These are phyloP conservation scores for Hycleus phaleratus DNA, from an alignment of 1,140 invertebrate genomes.

Conservation along the genomic window DNA sequence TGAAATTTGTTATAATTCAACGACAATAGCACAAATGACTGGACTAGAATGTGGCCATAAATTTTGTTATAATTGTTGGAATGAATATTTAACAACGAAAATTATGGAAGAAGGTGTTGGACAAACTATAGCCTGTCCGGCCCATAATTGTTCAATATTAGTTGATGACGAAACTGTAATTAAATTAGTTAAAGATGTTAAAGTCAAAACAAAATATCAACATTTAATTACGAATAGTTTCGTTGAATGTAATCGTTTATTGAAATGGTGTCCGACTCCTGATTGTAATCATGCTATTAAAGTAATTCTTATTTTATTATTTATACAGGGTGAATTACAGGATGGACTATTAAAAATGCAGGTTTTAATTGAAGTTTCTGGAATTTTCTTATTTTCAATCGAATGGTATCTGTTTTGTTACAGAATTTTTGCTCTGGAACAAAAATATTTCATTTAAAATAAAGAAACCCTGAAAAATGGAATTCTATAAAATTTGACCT, in stretches of 20 bases:
- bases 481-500: too few species aligned
- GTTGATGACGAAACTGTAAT: constrained; percentile 65
- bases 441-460: too few species aligned
- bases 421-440: too few species aligned
- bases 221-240: constrained; percentile 71
- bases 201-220: constrained; percentile 62
- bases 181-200: constrained; percentile 54
- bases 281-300: constrained; percentile 64
- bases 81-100: constrained; percentile 62
- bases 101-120: constrained; percentile 63
- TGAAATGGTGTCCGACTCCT: constrained; percentile 66
- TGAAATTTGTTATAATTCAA: constrained; percentile 79
- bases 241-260: constrained; percentile 64
- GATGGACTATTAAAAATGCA: too few species aligned
- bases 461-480: too few species aligned
- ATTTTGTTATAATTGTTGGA: constrained; percentile 63
- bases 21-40: constrained; percentile 48
- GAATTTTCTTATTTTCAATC: too few species aligned
- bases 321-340: too few species aligned
- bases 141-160: constrained; percentile 49
- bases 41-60: constrained; percentile 63
- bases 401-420: too few species aligned
- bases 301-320: constrained; percentile 38
- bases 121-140: constrained; percentile 61
- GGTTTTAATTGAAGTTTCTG: too few species aligned